phyloP scores from a whole-genome alignment of 2,888 invertebrate genomes.

The Plagiodera versicolora region DNA sequence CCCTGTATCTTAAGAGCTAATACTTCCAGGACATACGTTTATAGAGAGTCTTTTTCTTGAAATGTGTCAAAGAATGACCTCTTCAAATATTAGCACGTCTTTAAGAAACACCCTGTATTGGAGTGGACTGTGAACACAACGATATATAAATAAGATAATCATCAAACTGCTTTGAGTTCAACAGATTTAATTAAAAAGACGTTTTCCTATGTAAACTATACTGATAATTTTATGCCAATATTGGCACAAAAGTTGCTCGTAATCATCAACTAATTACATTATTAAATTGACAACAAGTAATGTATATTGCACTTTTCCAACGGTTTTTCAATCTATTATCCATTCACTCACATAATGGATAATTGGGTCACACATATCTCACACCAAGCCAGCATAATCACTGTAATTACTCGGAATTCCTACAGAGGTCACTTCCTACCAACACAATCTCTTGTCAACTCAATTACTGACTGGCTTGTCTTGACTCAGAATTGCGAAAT shows the following conservation, averaged over 20 bases:
- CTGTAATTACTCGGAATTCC: neutral
- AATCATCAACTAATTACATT: constrained; percentile 4
- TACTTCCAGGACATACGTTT: no score
- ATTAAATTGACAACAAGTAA: constrained; percentile 12
- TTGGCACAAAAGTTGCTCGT: constrained; percentile 10
- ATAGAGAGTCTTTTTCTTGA: no score
- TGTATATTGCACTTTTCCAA: neutral
- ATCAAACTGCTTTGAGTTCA: no score
- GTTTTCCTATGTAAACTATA: neutral
- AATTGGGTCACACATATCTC: neutral
- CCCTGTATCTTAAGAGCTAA: no score
- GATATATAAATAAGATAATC: no score
- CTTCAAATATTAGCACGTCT: no score
- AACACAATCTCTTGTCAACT: neutral
- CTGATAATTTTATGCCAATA: constrained; percentile 8
- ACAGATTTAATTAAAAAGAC: neutral
- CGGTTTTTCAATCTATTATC: neutral
- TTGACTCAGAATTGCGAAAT: no score
- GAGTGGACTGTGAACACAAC: no score
- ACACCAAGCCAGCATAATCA: neutral
- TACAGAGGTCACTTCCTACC: neutral
- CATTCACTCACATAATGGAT: neutral
- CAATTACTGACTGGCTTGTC: neutral
- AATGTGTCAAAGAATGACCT: no score
- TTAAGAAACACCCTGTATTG: no score